Evolutionary conservation across 1,140 invertebrate species (phyloP), one percentile per base, ranked within the genome.

Genomic region (Lepidurus packardi): DNA sequence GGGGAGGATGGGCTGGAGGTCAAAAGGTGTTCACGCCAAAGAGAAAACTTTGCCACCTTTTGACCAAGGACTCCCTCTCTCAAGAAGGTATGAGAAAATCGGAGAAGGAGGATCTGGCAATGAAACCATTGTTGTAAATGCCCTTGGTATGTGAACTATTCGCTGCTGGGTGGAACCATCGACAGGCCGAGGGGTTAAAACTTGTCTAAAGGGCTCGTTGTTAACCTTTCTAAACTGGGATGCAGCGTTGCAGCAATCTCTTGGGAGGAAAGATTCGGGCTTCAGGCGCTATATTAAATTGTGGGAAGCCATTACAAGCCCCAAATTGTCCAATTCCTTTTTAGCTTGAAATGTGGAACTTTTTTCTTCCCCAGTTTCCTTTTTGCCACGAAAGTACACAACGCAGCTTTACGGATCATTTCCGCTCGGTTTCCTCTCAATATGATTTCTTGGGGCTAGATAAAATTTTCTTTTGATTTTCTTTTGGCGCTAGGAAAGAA

Each of bases 71-170:
- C 53, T 65, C 53, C 10, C 53, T 4, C 3, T 4, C 34, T 7
- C 5, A 65, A 65, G 53, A 65, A 65, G 53, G 53, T 21, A 65
- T n/a, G 53, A 65, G 34, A 65, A 65, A 9, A 21, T 65, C 16
- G 53, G 16, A 65, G 16, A 65, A 65, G 53, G 53, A 13, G 53
- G 53, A n/a, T 65, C 53, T 65, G 53, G 53, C n/a, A 65, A 65
- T 65, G 53, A 65, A 65, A 65, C 53, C 53, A 65, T 65, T 65
- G 53, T 65, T 65, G 53, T 65, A 65, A 65, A 65, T 65, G 53
- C 53, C n/a, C 53, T 65, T 34, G 53, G 53, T 65, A 65, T 65
- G 53, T 65, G 53, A 65, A 65, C 53, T 65, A 65, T 65, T 65
- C 53, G 53, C 53, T 65, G 53, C 53, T 65, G 53, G 53, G 53